Evolutionary conservation across 2,113 vertebrate species (phyloP).

Genomic region (Eptesicus fuscus): DNA sequence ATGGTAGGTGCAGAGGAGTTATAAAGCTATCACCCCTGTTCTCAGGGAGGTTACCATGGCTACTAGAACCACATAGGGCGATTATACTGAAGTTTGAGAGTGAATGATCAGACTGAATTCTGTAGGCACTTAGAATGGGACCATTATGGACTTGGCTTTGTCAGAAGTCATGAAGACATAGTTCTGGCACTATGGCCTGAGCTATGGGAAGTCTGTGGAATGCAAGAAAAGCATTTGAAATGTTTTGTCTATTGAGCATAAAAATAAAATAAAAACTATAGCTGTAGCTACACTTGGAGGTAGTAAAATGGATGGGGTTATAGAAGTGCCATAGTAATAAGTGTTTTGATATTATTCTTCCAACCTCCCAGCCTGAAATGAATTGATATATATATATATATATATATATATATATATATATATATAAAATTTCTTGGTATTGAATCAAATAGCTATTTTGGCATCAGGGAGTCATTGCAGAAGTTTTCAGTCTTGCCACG

Average conservation of each 20-base stretch:
- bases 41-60: neutral
- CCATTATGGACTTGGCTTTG: neutral
- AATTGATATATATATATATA: neutral
- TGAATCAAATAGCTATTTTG: constrained; percentile 15
- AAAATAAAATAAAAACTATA: neutral
- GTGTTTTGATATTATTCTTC: neutral
- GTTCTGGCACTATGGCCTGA: neutral
- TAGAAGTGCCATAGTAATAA: neutral
- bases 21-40: neutral
- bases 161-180: neutral
- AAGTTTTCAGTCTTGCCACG: neutral
- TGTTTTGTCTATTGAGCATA: neutral
- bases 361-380: neutral
- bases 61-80: no score
- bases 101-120: neutral
- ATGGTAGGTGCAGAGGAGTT: neutral
- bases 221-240: neutral
- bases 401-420: no score
- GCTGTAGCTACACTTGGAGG: neutral
- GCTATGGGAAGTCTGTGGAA: neutral
- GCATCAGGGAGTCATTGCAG: neutral
- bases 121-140: neutral
- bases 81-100: neutral
- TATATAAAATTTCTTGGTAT: neutral
- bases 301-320: constrained; percentile 5